Base-by-base conservation (phyloP, 2,113 vertebrate genomes). In the Anthoscopus minutus region DNA sequence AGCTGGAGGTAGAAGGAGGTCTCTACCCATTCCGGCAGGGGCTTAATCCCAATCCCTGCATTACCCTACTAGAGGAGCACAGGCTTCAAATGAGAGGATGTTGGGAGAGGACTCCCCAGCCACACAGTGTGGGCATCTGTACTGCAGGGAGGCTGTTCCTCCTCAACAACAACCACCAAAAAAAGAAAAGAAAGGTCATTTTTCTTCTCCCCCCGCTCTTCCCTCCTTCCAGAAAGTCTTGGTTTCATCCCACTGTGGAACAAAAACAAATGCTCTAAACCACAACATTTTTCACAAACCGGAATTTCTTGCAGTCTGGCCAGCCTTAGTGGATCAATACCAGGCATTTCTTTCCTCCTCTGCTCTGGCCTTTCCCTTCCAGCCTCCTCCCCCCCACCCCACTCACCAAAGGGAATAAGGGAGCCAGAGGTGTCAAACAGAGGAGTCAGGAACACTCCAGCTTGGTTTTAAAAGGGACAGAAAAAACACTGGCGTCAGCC, bases 291-390 rank as follows among this genome's bases (percentile, higher is more conserved):
- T 96, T 95, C 76, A 96, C 57, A 38, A 96, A 94, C 83, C n/a
- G 31, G 96, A 96, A 96, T 96, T 95, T 94, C 86, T 96, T 91
- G 96, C 91, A 92, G 95, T 96, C 96, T 96, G 77, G 95, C 95
- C 94, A 96, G 88, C 85, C 76, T 85, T 84, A 60, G 88, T 93
- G 92, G 94, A 94, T 95, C 92, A 92, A 95, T 92, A 95, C 89
- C 89, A 96, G 82, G 94, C 94, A 92, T 92, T 96, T 92, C 93
- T 93, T 92, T 81, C 94, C 89, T 92, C 89, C 91, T 93, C 91
- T 92, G 81, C 94, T 95, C 85, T 90, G 82, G 93, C 89, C 85
- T 94, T 95, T 96, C 69, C 93, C 67, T 96, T 96, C 64, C 89
- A 94, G 67, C 85, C 92, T 93, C 82, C 86, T 83, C 57, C 81